Conservation (phyloP, 2,113 vertebrate species). For the Xenus cinereus region DNA sequence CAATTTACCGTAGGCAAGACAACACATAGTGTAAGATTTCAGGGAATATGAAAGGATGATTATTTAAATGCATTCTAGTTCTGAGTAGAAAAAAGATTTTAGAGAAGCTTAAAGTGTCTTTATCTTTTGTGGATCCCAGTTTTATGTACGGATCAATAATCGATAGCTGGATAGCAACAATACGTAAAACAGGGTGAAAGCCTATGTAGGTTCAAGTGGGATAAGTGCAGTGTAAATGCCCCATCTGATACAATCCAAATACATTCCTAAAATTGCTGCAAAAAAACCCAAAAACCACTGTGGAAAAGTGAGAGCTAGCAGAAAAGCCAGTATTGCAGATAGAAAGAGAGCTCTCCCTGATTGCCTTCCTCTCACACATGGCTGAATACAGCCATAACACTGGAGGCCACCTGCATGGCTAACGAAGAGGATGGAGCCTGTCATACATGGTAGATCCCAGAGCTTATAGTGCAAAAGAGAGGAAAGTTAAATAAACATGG, state of each 20-base stretch:
- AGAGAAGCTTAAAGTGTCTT: not conserved
- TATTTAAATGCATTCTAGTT: not conserved
- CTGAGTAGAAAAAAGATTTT: not conserved
- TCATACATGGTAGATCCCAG: not conserved
- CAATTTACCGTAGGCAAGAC: not conserved
- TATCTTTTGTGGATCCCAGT: not conserved
- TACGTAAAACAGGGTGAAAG: not conserved
- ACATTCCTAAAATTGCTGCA: not conserved
- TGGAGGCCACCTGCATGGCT: not conserved
- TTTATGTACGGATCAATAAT: not conserved
- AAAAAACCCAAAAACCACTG: not conserved
- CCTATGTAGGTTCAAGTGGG: not conserved
- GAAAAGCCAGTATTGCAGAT: not conserved
- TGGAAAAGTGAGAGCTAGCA: not conserved
- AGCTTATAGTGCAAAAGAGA: not conserved
- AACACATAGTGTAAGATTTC: not conserved
- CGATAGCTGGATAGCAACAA: not conserved
- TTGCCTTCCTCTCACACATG: not conserved
- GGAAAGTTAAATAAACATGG: not conserved
- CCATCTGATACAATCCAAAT: not conserved
- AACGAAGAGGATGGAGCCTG: not conserved
- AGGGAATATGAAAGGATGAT: not conserved
- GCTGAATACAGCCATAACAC: not conserved
- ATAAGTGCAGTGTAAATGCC: not conserved
- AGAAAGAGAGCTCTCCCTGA: not conserved